These are phyloP conservation scores for Helicoverpa armigera DNA, from an alignment of 1,140 invertebrate genomes.

Conservation along the genomic window DNA sequence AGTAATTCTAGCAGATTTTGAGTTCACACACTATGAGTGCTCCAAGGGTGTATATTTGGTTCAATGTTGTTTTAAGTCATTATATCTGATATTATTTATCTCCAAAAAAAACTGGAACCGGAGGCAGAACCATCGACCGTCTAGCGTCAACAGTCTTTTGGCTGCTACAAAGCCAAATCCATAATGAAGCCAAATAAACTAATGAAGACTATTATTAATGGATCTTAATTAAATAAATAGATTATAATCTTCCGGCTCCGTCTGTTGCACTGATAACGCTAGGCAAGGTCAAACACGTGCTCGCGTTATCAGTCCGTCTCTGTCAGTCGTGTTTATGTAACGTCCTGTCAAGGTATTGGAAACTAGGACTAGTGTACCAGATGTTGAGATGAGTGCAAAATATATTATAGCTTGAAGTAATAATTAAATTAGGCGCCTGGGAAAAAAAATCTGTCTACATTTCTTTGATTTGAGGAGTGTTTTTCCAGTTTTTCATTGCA, in stretches of 20 bases:
- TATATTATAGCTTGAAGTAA: too few species aligned
- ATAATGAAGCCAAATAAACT: not conserved
- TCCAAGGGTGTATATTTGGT: too few species aligned
- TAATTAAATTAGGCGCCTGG: too few species aligned
- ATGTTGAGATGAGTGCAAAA: not conserved
- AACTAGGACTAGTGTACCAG: not conserved
- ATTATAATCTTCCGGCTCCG: constrained; percentile 53
- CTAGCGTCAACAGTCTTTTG: not conserved
- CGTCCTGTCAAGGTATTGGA: not conserved
- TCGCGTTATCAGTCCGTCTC: constrained; percentile 24
- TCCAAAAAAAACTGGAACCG: too few species aligned
- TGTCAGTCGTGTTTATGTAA: not conserved
- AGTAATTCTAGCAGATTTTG: too few species aligned
- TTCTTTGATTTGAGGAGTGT: too few species aligned
- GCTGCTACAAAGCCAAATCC: not conserved
- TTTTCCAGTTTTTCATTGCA: too few species aligned
- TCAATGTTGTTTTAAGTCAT: too few species aligned
- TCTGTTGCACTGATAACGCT: constrained; percentile 40
- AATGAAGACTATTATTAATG: constrained; percentile 17
- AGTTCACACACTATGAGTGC: too few species aligned
- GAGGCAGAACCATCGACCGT: too few species aligned
- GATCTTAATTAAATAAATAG: constrained; percentile 48
- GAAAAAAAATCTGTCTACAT: too few species aligned
- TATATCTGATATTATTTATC: too few species aligned
- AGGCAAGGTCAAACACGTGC: constrained; percentile 35